Evolutionary conservation across 2,888 invertebrate genomes (phyloP), one percentile per base, ranked within the genome.

Genomic region (Agonopterix subpropinquella): DNA sequence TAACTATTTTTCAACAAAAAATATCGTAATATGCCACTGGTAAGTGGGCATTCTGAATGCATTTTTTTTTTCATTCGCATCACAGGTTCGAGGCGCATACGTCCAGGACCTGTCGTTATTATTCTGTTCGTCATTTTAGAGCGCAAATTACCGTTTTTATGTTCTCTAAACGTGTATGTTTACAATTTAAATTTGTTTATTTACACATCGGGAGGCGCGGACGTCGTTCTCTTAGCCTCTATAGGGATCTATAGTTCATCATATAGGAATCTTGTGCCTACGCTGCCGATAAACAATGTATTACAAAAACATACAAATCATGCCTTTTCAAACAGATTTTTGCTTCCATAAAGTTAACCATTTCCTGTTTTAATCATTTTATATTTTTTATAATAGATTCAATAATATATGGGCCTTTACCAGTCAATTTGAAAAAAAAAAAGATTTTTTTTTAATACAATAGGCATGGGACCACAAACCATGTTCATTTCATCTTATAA

Each of bases 181-280:
- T 86, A 86, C 82, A 78, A 71, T 65, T 63, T 67, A 59, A 65
- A 59, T 75, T 77, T 87, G 87, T 87, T 87, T 87, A 86, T 87
- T 85, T 87, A 86, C 83, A 39, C 37, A 37, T 13, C n/a, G 39
- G 10, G 15, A 41, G 28, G 46, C 46, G 46, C 28, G 46, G 41
- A 41, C 45, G 46, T 39, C 45, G 45, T 36, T 13, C 39, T n/a
- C 9, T n/a, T 39, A 39, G 10, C n/a, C 10, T 39, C 4, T 39
- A 39, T n/a, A n/a, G 63, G 68, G 18, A 18, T 4, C 70, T 60
- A 45, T 49, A 58, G 63, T 62, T 63, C 56, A 39, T 39, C n/a
- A 39, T n/a, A 39, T n/a, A 39, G 39, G 10, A 39, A 39, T 39
- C 39, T n/a, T n/a, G n/a, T 39, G n/a, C 10, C 28, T 28, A 28